Evolutionary conservation across 2,113 vertebrate genomes (phyloP).

Genomic region (Oreochromis spilurus): DNA sequence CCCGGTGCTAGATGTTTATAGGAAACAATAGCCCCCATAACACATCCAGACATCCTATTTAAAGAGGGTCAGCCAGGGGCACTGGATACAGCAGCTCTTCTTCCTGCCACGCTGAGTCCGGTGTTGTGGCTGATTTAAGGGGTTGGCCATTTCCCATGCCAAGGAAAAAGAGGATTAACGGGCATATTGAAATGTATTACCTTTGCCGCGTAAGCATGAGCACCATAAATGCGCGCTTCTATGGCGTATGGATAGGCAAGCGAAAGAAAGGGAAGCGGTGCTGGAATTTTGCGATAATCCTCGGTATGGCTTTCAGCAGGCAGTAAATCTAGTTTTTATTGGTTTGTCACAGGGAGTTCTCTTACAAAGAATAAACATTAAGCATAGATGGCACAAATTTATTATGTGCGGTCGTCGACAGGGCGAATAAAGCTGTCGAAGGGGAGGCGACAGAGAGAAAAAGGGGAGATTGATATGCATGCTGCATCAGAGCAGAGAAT

Average conservation of each 20-base stretch:
- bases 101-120: constrained; percentile 63
- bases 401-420: constrained; percentile 32
- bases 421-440: constrained; percentile 54
- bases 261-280: constrained; percentile 4
- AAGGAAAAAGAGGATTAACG: constrained; percentile 44
- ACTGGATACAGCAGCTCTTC: constrained; percentile 74
- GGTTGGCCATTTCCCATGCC: constrained; percentile 41
- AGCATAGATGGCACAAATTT: constrained; percentile 55
- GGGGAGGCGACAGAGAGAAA: constrained; percentile 18
- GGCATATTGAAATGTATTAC: constrained; percentile 51
- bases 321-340: constrained; percentile 57
- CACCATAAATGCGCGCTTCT: neutral
- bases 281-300: constrained; percentile 62
- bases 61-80: constrained; percentile 85
- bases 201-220: constrained; percentile 10
- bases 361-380: constrained; percentile 61
- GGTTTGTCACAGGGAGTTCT: constrained; percentile 38
- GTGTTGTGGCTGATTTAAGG: constrained; percentile 62
- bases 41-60: constrained; percentile 96
- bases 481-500: constrained; percentile 25
- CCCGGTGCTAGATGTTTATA: constrained; percentile 97
- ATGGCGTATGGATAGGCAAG: constrained; percentile 1
- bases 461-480: constrained; percentile 33
- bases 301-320: constrained; percentile 24
- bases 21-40: constrained; percentile 99